phyloP scores from a whole-genome alignment of 2,113 vertebrate genomes.

The Donacobius atricapilla region DNA sequence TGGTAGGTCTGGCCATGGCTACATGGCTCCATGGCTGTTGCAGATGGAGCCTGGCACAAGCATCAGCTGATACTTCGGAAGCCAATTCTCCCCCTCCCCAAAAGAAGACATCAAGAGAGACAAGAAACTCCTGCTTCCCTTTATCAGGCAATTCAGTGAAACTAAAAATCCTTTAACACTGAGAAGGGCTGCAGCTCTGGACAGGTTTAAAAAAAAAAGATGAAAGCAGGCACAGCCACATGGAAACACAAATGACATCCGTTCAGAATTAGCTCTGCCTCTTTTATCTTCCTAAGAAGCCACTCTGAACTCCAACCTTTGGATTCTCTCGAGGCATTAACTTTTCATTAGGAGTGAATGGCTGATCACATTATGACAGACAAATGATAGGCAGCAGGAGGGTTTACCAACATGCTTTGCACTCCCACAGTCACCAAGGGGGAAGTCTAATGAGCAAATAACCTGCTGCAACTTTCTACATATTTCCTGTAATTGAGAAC shows the following conservation, averaged over 20 bases:
- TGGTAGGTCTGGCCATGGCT: neutral
- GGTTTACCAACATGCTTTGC: conserved; percentile 8
- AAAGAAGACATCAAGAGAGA: neutral
- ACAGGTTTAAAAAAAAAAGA: conserved; percentile 24
- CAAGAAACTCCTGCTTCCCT: neutral
- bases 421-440: conserved; percentile 34
- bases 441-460: conserved; percentile 58
- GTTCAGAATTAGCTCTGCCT: conserved; percentile 49
- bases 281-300: conserved; percentile 47
- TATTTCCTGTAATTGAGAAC: conserved; percentile 70
- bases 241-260: conserved; percentile 50
- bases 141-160: neutral
- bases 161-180: neutral
- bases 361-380: conserved; percentile 41
- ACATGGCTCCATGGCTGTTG: fast-evolving
- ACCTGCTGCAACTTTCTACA: conserved; percentile 57
- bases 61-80: neutral
- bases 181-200: neutral
- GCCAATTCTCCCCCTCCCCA: fast-evolving
- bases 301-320: conserved; percentile 27
- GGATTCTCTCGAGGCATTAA: conserved; percentile 23
- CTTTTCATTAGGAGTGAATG: conserved; percentile 20
- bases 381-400: conserved; percentile 16
- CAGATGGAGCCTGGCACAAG: neutral
- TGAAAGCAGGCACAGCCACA: neutral